Percentiles rank a stretch among this genome's conserved stretches.
phyloP scores from a whole-genome alignment of 2,113 vertebrate genomes.

The Conger conger region DNA sequence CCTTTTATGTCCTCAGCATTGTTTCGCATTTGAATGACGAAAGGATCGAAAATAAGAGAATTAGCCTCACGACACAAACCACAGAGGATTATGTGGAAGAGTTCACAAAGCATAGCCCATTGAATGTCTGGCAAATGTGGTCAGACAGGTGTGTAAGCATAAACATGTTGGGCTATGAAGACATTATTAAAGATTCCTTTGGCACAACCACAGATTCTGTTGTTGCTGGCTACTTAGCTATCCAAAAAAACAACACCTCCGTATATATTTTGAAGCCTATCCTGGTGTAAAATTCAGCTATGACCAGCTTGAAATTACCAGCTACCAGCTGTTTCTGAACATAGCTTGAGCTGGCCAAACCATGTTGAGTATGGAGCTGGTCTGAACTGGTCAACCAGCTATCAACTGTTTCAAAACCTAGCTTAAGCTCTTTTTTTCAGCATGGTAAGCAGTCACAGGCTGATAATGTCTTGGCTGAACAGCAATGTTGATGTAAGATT shows the following conservation, averaged over 20 bases:
- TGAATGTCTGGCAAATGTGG: background rate
- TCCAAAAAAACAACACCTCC: background rate
- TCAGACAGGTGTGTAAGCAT: background rate
- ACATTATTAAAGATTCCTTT: too few species aligned
- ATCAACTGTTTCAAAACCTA: too few species aligned
- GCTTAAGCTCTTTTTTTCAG: too few species aligned
- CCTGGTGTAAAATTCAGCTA: too few species aligned
- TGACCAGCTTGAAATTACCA: too few species aligned
- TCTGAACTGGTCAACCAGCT: too few species aligned
- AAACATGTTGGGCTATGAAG: background rate
- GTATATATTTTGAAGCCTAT: background rate
- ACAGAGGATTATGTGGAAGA: background rate
- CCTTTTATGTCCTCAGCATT: too few species aligned
- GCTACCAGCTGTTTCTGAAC: too few species aligned
- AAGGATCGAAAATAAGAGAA: background rate
- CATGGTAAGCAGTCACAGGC: background rate
- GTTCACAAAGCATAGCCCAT: background rate
- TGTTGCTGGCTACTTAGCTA: background rate
- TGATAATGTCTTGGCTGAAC: too few species aligned
- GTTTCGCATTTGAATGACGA: background rate
- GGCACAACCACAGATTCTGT: background rate
- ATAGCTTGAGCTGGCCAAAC: too few species aligned
- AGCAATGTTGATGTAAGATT: too few species aligned
- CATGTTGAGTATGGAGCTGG: too few species aligned
- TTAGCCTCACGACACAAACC: background rate